phyloP scores from a whole-genome alignment of 1,140 invertebrate genomes.

The Heterodera carotae region DNA sequence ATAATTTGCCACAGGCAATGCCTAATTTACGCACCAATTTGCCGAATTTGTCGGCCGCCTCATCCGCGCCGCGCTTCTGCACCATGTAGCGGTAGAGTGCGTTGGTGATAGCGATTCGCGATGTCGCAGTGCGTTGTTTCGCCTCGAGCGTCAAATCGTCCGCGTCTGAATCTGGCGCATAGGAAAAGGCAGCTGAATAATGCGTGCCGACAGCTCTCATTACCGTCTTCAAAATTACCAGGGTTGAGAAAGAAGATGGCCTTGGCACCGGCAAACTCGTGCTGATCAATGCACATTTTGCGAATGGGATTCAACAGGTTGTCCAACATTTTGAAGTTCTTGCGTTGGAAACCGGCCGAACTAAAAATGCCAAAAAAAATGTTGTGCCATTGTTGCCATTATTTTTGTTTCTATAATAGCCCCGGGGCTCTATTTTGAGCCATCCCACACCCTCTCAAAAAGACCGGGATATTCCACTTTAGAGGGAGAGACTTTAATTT shows the following conservation, averaged over 20 bases:
- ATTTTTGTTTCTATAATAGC: no score
- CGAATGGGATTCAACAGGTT: slow-evolving; percentile 63
- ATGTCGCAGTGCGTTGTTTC: slow-evolving; percentile 46
- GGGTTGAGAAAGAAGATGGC: slow-evolving; percentile 66
- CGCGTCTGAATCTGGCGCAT: slow-evolving; percentile 52
- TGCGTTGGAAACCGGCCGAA: slow-evolving; percentile 63
- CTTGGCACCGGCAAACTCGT: slow-evolving; percentile 64
- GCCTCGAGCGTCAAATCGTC: slow-evolving; percentile 52
- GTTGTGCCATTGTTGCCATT: not conserved
- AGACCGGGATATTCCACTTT: no score
- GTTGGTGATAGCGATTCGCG: slow-evolving; percentile 57
- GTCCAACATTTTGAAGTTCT: slow-evolving; percentile 65
- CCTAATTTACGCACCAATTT: slow-evolving; percentile 42
- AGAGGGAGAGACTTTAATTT: no score
- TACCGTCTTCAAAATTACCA: slow-evolving; percentile 44
- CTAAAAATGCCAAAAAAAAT: slow-evolving; percentile 41
- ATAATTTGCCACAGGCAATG: no score
- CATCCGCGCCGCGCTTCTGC: slow-evolving; percentile 52
- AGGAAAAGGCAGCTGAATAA: not conserved
- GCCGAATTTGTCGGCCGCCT: slow-evolving; percentile 59
- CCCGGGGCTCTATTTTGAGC: no score
- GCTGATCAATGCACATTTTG: slow-evolving; percentile 58
- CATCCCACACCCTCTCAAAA: no score
- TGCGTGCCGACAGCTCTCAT: slow-evolving; percentile 3
- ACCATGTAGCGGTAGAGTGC: slow-evolving; percentile 63